Evolutionary conservation across 2,113 vertebrate species (phyloP), one percentile per base, ranked within the genome.

Genomic region (Mesocricetus auratus): DNA sequence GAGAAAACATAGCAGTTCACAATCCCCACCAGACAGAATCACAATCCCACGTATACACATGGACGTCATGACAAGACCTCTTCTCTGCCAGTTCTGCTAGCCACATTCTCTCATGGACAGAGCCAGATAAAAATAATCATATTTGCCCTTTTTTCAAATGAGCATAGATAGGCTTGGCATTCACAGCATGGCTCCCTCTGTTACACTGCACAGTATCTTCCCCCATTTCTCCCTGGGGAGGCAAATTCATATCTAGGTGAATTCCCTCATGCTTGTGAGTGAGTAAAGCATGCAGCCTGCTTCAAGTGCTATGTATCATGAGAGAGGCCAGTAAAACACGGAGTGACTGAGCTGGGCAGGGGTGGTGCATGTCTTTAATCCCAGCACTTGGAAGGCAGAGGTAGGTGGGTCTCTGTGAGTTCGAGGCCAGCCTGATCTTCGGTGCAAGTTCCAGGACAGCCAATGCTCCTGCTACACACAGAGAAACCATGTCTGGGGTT

Each of bases 231-330:
- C 71, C 77, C 53, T 62, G 39, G 29, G 56, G 81, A 92, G 66
- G 73, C 45, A 90, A 82, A 89, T 75, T 92, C 64, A 33, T 33
- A 62, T 66, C 60, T 50, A 86, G 88, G 47, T 64, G 36, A 88
- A 92, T 78, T 94, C 36, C 77, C 93, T 82, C 21, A 2, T 86
- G 91, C 60, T 77, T 77, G 19, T 60, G n/a, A 90, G 81, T 13
- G 64, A 86, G 71, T 47, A 69, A 62, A 95, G 77, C 85, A 56
- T 4, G 66, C 42, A 15, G 22, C 7, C 0, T 64, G 71, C 71
- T 53, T 96, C 75, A 33, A 91, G 86, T 75, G 39, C 75, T 88
- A 12, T 50, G n/a, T 73, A 50, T 85, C 74, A 36, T 62, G 36
- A 92, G 66, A 77, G 45, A 45, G 36, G 78, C n/a, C 62, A 19